Evolutionary conservation across 53 echinoderm and acorn worm species (phyloP).

Genomic region (Stichopus horrens): DNA sequence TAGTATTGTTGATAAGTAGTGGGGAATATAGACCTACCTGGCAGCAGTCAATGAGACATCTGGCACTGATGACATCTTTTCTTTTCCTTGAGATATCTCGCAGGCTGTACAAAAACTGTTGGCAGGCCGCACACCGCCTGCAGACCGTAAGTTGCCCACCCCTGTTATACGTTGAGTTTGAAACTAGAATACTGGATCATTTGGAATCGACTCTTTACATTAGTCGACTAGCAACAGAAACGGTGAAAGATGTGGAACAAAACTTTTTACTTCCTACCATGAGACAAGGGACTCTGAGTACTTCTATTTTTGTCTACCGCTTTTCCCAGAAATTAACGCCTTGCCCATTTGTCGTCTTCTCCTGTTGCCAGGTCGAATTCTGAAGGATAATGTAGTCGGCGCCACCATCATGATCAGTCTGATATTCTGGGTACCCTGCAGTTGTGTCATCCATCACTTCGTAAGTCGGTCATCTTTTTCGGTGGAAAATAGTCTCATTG

Average conservation of each 20-base stretch:
- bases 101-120: too few species aligned
- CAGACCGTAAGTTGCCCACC: too few species aligned
- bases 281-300: too few species aligned
- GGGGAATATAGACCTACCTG: too few species aligned
- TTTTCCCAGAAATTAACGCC: background rate
- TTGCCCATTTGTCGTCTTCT: background rate
- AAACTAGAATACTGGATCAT: background rate
- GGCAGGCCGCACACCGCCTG: too few species aligned
- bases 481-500: too few species aligned
- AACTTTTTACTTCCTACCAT: background rate
- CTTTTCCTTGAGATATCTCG: too few species aligned
- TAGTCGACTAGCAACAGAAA: background rate
- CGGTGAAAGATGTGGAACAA: background rate
- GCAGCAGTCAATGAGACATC: too few species aligned
- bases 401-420: conserved; percentile 89
- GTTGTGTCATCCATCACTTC: conserved; percentile 88
- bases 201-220: background rate
- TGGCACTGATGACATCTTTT: too few species aligned
- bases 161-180: too few species aligned
- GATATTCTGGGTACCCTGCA: conserved; percentile 93
- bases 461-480: conserved; percentile 57
- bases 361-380: conserved; percentile 67
- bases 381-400: conserved; percentile 95
- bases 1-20: too few species aligned
- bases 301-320: too few species aligned